Evolutionary conservation across 1,140 invertebrate species (phyloP), one percentile per base, ranked within the genome.

Genomic region (Aphidius gifuensis): DNA sequence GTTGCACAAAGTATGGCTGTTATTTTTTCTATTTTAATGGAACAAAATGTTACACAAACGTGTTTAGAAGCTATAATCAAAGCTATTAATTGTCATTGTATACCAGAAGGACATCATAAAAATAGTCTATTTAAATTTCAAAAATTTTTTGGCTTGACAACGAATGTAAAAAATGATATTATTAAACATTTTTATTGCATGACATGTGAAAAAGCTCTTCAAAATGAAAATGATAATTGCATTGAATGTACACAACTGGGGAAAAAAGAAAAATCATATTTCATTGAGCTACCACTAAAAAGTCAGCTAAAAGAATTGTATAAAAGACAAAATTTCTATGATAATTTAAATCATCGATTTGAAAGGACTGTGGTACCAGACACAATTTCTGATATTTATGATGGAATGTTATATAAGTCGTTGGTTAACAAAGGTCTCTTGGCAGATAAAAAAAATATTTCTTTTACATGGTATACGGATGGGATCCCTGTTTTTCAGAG

Each of bases 271-370:
- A 48, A 48, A 8, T 23, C 16, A 16, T 50, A 49, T 50, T 60
- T 60, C 16, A 48, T 60, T 50, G 11, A 51, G 40, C 23, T 64
- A 40, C 23, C 48, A 21, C 54, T 64, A 48, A 39, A 9, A 7
- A 44, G 61, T 5, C 58, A 64, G 44, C 46, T 60, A 16, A 43
- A 57, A 44, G 48, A 60, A 60, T 60, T 64, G 58, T 64, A 54
- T 55, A 50, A 43, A 16, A 45, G 63, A 55, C 4, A 45, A 42
- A 51, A 38, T 5, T 64, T 64, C 56, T 60, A 60, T 47, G 32
- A 55, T 54, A 5, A 11, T 16, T 49, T 64, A 42, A 58, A 64
- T 47, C 38, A 46, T 39, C 58, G 63, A n/a, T 64, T 64, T 42
- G 50, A 56, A 38, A 42, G 63, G 23, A 5, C 51, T 5, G 11